These are phyloP conservation scores for Sisor rabdophorus DNA, from an alignment of 2,113 vertebrate species.

Conservation along the genomic window DNA sequence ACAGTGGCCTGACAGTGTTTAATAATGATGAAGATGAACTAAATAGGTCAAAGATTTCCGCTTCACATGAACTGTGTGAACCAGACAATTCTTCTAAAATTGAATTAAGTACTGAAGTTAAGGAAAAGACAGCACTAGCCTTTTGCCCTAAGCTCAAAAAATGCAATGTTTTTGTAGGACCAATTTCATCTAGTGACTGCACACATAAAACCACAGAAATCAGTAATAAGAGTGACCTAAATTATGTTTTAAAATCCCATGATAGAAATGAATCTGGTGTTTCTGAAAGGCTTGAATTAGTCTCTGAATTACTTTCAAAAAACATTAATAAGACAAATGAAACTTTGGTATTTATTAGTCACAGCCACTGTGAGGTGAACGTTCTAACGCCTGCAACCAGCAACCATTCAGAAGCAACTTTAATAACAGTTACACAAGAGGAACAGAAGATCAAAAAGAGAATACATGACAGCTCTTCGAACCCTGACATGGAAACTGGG, in stretches of 20 bases:
- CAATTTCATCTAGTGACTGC: constrained; percentile 1
- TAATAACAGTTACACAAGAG: background rate
- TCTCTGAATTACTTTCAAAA: background rate
- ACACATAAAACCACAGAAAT: background rate
- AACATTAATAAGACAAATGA: background rate
- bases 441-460: background rate
- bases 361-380: background rate
- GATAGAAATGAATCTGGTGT: background rate
- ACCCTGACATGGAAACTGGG: background rate
- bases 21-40: constrained; percentile 2
- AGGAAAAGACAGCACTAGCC: background rate
- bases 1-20: background rate
- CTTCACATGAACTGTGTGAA: background rate
- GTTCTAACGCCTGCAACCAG: background rate
- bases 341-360: background rate
- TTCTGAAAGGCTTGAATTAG: background rate
- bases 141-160: background rate
- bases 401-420: background rate
- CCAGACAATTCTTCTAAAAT: background rate
- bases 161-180: background rate
- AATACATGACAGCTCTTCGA: background rate
- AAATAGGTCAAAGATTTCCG: background rate
- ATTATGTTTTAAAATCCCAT: background rate
- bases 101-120: background rate
- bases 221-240: background rate